Conservation (phyloP, 1,140 invertebrate genomes). For the Planococcus citri region DNA sequence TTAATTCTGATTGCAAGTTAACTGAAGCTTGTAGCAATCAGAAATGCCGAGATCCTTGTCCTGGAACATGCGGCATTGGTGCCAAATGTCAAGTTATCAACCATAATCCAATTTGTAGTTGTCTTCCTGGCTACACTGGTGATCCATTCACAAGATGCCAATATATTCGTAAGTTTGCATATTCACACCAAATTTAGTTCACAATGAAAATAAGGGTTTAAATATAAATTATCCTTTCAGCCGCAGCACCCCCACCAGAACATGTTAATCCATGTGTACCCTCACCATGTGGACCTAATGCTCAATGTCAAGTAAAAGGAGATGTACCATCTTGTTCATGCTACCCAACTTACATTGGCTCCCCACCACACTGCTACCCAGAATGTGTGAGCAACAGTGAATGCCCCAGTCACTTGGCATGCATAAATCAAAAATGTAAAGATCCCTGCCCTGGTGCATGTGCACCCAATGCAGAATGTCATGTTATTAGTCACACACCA, state of each 20-base stretch:
- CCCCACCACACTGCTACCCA: conserved; percentile 56
- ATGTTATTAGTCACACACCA: conserved; percentile 37
- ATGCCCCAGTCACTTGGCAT: conserved; percentile 41
- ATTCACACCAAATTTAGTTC: too few relatives aligned
- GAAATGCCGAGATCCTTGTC: conserved; percentile 59
- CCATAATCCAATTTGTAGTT: conserved; percentile 52
- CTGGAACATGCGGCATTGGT: conserved; percentile 51
- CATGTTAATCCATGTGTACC: conserved; percentile 47
- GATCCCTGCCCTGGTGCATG: conserved; percentile 43
- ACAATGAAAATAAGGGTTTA: too few relatives aligned
- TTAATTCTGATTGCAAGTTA: conserved; percentile 51
- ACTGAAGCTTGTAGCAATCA: conserved; percentile 56
- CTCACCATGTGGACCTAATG: conserved; percentile 50
- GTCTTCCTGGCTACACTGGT: conserved; percentile 43
- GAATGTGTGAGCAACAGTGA: conserved; percentile 57
- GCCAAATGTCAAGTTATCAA: conserved; percentile 51
- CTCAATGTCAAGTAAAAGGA: conserved; percentile 34
- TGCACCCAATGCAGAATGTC: conserved; percentile 41
- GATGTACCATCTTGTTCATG: conserved; percentile 37
- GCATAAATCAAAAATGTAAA: conserved; percentile 39
- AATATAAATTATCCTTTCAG: conserved; percentile 1
- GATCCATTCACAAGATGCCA: conserved; percentile 45
- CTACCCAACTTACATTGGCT: conserved; percentile 46
- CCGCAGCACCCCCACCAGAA: conserved; percentile 27
- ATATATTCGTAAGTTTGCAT: conserved; percentile 35